Evolutionary conservation across 2,888 invertebrate genomes (phyloP).

Genomic region (Chrysolina oricalcia): DNA sequence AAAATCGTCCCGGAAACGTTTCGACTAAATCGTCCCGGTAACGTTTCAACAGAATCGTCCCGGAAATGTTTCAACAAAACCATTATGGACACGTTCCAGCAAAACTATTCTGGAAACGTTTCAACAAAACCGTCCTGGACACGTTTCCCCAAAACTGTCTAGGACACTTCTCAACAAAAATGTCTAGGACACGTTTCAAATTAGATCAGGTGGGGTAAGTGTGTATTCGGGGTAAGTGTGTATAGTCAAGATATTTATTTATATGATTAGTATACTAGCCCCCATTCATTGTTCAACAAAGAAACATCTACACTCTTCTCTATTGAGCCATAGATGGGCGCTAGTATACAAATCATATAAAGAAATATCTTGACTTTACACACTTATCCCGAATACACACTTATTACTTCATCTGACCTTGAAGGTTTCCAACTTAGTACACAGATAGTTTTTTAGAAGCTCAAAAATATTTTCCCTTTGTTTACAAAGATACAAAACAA

Average conservation of each 20-base stretch:
- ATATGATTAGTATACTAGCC: no score
- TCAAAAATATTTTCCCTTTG: slow-evolving; percentile 17
- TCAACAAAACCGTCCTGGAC: slow-evolving; percentile 15
- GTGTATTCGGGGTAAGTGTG: no score
- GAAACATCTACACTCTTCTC: no score
- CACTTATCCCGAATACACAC: no score
- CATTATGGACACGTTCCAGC: slow-evolving; percentile 18
- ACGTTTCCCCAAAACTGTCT: slow-evolving; percentile 17
- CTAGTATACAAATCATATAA: no score
- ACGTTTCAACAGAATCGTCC: neutral
- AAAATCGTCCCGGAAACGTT: slow-evolving; percentile 28
- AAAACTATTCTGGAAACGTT: slow-evolving; percentile 19
- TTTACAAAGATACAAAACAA: slow-evolving; percentile 2
- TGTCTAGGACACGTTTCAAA: slow-evolving; percentile 11
- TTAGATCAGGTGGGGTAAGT: no score
- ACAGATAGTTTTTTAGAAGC: neutral
- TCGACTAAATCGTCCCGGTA: slow-evolving; percentile 6
- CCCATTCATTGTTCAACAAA: no score
- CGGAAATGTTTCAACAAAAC: slow-evolving; percentile 11
- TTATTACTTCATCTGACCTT: no score
- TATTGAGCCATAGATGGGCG: no score
- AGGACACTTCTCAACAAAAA: slow-evolving; percentile 6
- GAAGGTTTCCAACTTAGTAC: slow-evolving; percentile 8
- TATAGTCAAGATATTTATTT: no score
- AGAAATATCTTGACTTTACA: no score